phyloP scores from a whole-genome alignment of 2,797 vertebrate genomes.

The Tapera naevia region DNA sequence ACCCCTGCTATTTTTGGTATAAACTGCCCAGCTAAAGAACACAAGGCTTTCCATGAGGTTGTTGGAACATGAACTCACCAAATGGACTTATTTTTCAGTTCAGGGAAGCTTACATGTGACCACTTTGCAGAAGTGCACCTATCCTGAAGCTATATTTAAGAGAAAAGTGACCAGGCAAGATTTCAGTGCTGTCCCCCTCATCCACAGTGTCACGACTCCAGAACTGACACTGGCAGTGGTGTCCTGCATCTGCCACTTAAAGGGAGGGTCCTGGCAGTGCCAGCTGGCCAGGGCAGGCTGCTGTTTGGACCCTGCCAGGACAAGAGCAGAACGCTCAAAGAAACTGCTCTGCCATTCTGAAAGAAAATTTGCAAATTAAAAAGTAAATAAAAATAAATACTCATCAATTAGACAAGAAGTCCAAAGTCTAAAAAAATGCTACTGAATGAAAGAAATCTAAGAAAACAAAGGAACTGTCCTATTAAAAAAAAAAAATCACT shows the following conservation, averaged over 20 bases:
- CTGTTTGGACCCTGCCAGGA: fast-evolving
- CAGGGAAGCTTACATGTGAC: neutral
- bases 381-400: neutral
- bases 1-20: neutral
- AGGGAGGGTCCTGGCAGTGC: neutral
- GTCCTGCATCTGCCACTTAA: neutral
- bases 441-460: neutral
- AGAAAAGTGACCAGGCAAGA: neutral
- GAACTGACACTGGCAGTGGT: neutral
- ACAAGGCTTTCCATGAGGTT: neutral
- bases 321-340: neutral
- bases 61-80: neutral
- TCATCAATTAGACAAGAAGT: neutral
- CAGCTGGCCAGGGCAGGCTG: fast-evolving
- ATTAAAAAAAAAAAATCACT: neutral
- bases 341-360: neutral
- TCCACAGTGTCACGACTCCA: neutral
- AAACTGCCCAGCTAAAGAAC: neutral
- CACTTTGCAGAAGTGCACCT: neutral
- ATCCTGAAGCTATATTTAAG: neutral
- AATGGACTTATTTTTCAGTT: neutral
- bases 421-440: neutral
- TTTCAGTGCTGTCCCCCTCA: neutral
- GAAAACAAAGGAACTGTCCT: neutral
- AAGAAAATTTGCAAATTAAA: neutral